Evolutionary conservation across 2,888 invertebrate genomes (phyloP).

Genomic region (Mimumesa dahlbomi): DNA sequence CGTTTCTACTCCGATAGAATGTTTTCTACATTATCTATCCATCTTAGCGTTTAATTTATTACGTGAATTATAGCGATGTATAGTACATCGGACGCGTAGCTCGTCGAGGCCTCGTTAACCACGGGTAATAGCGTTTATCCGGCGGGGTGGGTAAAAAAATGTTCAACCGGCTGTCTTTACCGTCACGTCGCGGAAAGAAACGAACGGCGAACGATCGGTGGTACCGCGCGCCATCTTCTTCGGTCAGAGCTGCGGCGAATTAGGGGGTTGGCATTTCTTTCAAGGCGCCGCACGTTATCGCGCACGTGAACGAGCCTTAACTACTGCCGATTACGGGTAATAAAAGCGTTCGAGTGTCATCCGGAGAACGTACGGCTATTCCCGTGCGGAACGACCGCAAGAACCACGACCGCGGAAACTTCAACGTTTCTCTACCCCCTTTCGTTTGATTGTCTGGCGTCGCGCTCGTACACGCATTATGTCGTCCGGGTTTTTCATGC

Average conservation of each 20-base stretch:
- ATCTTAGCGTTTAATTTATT: no score
- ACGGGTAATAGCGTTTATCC: no score
- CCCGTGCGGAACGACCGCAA: conserved; percentile 62
- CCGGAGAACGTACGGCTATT: conserved; percentile 71
- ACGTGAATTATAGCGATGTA: no score
- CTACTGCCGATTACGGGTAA: conserved; percentile 75
- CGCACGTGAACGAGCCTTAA: conserved; percentile 68
- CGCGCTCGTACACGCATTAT: conserved; percentile 30
- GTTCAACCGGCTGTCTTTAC: no score
- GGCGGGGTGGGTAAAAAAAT: no score
- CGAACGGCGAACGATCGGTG: background rate
- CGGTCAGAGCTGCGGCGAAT: conserved; percentile 8
- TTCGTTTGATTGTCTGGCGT: conserved; percentile 64
- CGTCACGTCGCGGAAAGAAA: no score
- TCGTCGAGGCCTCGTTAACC: no score
- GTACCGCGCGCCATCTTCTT: conserved; percentile 27
- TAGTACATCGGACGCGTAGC: no score
- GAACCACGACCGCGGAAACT: conserved; percentile 38
- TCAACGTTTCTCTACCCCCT: conserved; percentile 7
- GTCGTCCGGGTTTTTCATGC: conserved; percentile 57
- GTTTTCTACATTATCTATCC: no score
- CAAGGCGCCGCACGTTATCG: conserved; percentile 75
- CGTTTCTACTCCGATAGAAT: no score
- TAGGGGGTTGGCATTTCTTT: conserved; percentile 72
- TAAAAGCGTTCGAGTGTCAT: conserved; percentile 77